Base-by-base conservation (phyloP, 2,888 invertebrate genomes). In the Drosophila trichaetosa region DNA sequence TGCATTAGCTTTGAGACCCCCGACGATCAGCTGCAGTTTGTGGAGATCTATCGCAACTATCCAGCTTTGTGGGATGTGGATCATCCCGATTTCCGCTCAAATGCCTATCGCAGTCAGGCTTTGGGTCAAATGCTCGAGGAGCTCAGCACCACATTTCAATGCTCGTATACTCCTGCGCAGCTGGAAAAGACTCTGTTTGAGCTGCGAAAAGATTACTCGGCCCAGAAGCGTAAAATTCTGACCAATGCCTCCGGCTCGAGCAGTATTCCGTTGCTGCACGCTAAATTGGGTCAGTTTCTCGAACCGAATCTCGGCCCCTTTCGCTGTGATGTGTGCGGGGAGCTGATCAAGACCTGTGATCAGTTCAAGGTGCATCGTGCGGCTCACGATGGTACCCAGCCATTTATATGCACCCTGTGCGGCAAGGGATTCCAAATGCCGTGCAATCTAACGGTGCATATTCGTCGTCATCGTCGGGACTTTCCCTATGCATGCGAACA, bases 81-180 rank as follows among this genome's bases (percentile, higher is more conserved):
- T 72, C 92, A 91, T 77, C 92, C 92, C 0, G 91, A 91, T 63
- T 91, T 84, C 54, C 90, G 91, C 13, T 92, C 92, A 5, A 83
- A 81, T 68, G 83, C 85, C 1, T 91, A 88, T 74, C 90, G 91
- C 10, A 80, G 75, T 53, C 87, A 89, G 56, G 88, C 91, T 1
- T 63, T 91, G 57, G 71, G 51, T 0, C 82, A 90, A 80, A 91
- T 92, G 92, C 53, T 92, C 18, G 85, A 85, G 27, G 87, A 87
- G 49, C 66, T 90, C 0, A 90, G 89, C 66, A 68, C 73, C 21
- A 86, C 81, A 8, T 87, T 89, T 29, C 70, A 70, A 18, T 57
- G 76, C 1, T n/a, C 63, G 1, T 69, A 76, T 24, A 71, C 79
- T 1, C 21, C 76, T 1, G 89, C 88, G 1, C 85, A 92, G 63